Evolutionary conservation across 1,140 invertebrate species (phyloP).

Genomic region (Melitaea cinxia): DNA sequence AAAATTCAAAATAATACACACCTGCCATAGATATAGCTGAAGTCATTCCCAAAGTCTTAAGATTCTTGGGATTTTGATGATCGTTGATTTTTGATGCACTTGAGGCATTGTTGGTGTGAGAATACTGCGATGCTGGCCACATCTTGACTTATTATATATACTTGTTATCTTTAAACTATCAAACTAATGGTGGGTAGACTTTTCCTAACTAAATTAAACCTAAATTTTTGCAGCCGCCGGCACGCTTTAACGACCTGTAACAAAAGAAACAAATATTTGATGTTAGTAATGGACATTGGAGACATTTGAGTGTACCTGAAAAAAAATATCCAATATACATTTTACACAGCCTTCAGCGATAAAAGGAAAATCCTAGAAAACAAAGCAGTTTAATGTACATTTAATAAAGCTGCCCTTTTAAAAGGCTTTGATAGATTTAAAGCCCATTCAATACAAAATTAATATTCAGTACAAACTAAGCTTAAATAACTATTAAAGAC

Average conservation of each 20-base stretch:
- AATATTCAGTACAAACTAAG: too few relatives aligned
- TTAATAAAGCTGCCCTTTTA: too few relatives aligned
- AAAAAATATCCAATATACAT: too few relatives aligned
- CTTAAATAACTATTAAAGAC: too few relatives aligned
- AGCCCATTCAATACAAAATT: too few relatives aligned
- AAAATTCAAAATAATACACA: conserved; percentile 42
- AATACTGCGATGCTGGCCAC: conserved; percentile 78
- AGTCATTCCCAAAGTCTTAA: conserved; percentile 90
- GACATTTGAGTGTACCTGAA: too few relatives aligned
- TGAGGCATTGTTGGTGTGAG: conserved; percentile 64
- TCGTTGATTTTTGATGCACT: conserved; percentile 59
- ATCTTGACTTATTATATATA: conserved; percentile 52
- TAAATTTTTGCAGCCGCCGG: not conserved
- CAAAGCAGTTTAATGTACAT: too few relatives aligned
- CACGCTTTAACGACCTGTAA: conserved; percentile 6
- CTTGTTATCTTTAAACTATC: conserved; percentile 6
- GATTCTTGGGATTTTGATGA: conserved; percentile 73
- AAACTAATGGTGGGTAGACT: conserved; percentile 35
- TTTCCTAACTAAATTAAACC: not conserved
- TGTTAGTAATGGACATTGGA: too few relatives aligned
- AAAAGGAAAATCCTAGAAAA: too few relatives aligned
- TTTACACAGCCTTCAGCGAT: too few relatives aligned
- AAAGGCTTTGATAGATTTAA: too few relatives aligned
- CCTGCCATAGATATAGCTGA: conserved; percentile 94
- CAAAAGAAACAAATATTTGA: not conserved